Evolutionary conservation across 2,113 vertebrate species (phyloP).

Genomic region (Sturnus vulgaris): DNA sequence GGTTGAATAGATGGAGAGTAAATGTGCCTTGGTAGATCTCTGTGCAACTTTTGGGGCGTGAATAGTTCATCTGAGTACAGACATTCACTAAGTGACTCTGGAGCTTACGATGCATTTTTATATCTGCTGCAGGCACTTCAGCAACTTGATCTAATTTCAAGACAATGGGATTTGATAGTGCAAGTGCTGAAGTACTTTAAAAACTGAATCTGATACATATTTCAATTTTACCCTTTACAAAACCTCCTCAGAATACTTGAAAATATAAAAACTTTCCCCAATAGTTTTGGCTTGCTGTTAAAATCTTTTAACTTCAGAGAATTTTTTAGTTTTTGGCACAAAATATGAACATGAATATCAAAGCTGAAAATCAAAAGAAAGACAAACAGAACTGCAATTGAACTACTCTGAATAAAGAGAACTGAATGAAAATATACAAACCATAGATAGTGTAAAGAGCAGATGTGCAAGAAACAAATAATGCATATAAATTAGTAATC

Average conservation of each 20-base stretch:
- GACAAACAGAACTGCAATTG: not conserved
- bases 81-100: not conserved
- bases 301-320: not conserved
- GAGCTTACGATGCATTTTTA: not conserved
- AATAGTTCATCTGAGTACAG: not conserved
- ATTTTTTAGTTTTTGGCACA: not conserved
- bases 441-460: not conserved
- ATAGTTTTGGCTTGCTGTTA: not conserved
- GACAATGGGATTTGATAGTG: not conserved
- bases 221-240: not conserved
- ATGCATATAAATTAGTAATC: not conserved
- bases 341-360: not conserved
- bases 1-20: not conserved
- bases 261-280: not conserved
- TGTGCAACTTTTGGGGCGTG: not conserved
- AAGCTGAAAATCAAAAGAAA: not conserved
- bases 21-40: not conserved
- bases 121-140: not conserved
- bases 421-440: not conserved
- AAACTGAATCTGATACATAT: not conserved
- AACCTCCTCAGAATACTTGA: not conserved
- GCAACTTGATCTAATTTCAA: not conserved
- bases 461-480: not conserved
- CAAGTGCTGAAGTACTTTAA: not conserved
- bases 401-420: not conserved